Percentiles rank a stretch among this genome's conserved stretches.
Evolutionary conservation across 2,113 vertebrate species (phyloP).

Genomic region (Pardalotus punctatus): DNA sequence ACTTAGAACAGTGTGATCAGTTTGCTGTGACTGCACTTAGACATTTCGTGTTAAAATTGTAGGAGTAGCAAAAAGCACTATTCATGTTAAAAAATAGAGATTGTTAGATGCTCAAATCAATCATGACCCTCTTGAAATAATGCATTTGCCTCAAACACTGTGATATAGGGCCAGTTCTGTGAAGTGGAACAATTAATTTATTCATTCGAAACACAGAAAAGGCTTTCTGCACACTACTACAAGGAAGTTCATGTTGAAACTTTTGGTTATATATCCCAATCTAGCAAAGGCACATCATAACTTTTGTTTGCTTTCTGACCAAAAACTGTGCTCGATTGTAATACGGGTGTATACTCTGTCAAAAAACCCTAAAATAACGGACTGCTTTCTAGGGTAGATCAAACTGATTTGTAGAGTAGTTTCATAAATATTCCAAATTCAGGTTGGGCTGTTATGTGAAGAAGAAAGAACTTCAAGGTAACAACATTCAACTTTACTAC

Average conservation of each 20-base stretch:
- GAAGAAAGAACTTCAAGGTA: constrained; percentile 56
- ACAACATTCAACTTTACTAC: constrained; percentile 50
- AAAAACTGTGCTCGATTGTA: constrained; percentile 62
- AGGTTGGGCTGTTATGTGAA: constrained; percentile 53
- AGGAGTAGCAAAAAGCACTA: neutral
- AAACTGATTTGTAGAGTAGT: constrained; percentile 32
- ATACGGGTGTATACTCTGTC: constrained; percentile 45
- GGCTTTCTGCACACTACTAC: constrained; percentile 13
- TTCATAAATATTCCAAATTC: constrained; percentile 40
- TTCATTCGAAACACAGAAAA: neutral
- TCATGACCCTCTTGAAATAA: constrained; percentile 7
- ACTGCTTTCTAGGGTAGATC: neutral
- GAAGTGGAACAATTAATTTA: neutral
- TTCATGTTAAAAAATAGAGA: neutral
- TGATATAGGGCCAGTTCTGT: constrained; percentile 49
- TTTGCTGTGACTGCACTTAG: constrained; percentile 35
- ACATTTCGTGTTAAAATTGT: neutral
- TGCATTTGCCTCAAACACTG: constrained; percentile 67
- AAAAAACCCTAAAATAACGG: neutral
- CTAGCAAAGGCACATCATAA: constrained; percentile 7
- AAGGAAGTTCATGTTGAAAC: neutral
- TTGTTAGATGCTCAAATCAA: neutral
- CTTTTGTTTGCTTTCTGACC: constrained; percentile 47
- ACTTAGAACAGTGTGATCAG: neutral
- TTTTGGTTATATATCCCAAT: neutral